These are phyloP conservation scores for Panagrolaimus sp. DNA, from an alignment of 1,140 invertebrate species.

Conservation along the genomic window DNA sequence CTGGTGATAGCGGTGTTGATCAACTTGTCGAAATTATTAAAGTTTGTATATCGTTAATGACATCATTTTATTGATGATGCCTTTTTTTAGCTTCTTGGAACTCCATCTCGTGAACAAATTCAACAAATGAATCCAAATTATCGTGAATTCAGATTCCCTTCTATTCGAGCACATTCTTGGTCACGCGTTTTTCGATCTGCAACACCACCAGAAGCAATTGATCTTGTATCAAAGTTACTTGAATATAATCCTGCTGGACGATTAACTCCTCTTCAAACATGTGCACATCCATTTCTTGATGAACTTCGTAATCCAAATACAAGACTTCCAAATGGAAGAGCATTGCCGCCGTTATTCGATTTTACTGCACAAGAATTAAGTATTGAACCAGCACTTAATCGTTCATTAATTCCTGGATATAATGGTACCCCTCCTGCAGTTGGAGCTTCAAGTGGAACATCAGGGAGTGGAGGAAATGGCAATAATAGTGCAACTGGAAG, in stretches of 20 bases:
- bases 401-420: slow-evolving; percentile 20
- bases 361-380: slow-evolving; percentile 68
- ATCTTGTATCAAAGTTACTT: slow-evolving; percentile 85
- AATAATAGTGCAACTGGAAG: not conserved
- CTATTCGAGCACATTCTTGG: slow-evolving; percentile 99
- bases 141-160: slow-evolving; percentile 99
- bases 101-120: slow-evolving; percentile 96
- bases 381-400: slow-evolving; percentile 29
- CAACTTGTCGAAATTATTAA: slow-evolving; percentile 99
- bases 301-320: slow-evolving; percentile 85
- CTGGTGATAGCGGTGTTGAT: slow-evolving; percentile 92
- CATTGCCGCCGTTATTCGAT: slow-evolving; percentile 91
- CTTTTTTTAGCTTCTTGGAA: slow-evolving; percentile 72
- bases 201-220: slow-evolving; percentile 92
- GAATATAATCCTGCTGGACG: slow-evolving; percentile 94
- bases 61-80: not conserved
- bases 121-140: slow-evolving; percentile 99
- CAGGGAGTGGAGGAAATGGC: not conserved
- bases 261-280: slow-evolving; percentile 88
- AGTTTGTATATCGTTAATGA: slow-evolving; percentile 64
- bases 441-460: not conserved
- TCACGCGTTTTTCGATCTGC: slow-evolving; percentile 83
- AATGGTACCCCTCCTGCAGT: not conserved
- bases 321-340: slow-evolving; percentile 81
- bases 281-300: slow-evolving; percentile 95